Evolutionary conservation across 2,888 invertebrate species (phyloP).

Genomic region (Drosophila lacicola): DNA sequence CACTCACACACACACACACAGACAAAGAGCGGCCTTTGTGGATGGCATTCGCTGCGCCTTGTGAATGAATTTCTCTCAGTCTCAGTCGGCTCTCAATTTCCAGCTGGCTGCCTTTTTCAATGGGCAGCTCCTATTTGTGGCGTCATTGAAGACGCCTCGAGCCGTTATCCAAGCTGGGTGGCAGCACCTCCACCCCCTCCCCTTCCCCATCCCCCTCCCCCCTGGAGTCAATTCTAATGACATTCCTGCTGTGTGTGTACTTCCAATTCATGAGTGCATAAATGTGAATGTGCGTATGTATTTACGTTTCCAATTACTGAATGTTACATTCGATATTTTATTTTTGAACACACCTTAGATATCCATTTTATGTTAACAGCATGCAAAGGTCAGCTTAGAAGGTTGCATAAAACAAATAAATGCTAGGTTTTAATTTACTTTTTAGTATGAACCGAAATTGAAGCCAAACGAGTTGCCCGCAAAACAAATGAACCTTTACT

Average conservation of each 20-base stretch:
- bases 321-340: too few species aligned
- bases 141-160: constrained; percentile 68
- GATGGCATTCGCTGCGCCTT: constrained; percentile 66
- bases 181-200: neutral
- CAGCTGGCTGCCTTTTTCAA: constrained; percentile 47
- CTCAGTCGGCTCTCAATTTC: constrained; percentile 12
- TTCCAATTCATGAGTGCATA: constrained; percentile 4
- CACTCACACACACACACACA: too few species aligned
- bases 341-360: too few species aligned
- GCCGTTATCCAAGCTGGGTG: constrained; percentile 34
- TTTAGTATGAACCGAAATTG: too few species aligned
- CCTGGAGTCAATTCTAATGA: constrained; percentile 21
- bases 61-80: constrained; percentile 68
- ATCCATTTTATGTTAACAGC: too few species aligned
- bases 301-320: too few species aligned
- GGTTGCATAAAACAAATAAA: too few species aligned
- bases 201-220: neutral
- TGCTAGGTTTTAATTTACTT: too few species aligned
- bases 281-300: neutral
- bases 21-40: constrained; percentile 46
- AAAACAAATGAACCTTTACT: too few species aligned
- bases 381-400: too few species aligned
- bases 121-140: constrained; percentile 53
- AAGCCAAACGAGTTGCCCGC: too few species aligned
- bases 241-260: constrained; percentile 6